Percentiles rank a stretch among this genome's conserved stretches.
Conservation (phyloP, 2,888 invertebrate species). For the Caenorhabditis doughertyi region DNA sequence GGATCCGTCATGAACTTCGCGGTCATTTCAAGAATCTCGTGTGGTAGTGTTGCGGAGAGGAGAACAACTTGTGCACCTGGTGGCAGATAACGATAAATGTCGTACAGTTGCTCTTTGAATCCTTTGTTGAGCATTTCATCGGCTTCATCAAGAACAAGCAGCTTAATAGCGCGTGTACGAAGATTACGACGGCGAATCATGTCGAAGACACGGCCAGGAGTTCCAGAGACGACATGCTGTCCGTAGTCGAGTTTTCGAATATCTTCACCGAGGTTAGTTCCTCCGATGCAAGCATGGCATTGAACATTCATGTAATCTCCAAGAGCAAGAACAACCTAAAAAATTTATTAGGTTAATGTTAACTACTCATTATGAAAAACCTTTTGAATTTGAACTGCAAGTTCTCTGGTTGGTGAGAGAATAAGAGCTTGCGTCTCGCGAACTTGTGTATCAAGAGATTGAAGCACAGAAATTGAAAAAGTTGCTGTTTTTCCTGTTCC, state of each 20-base stretch:
- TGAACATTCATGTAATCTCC: slow-evolving; percentile 99
- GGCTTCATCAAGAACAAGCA: slow-evolving; percentile 98
- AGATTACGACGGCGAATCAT: slow-evolving; percentile 92
- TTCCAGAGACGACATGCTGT: slow-evolving; percentile 97
- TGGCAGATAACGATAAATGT: slow-evolving; percentile 89
- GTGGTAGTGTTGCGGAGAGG: slow-evolving; percentile 97
- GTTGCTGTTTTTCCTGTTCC: slow-evolving; percentile 99
- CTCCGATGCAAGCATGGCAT: slow-evolving; percentile 99
- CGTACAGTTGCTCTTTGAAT: slow-evolving; percentile 99
- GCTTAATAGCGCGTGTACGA: slow-evolving; percentile 94
- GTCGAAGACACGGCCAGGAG: slow-evolving; percentile 98
- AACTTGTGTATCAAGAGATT: slow-evolving; percentile 92
- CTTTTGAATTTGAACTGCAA: slow-evolving; percentile 98
- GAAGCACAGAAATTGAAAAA: slow-evolving; percentile 96
- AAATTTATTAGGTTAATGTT: background rate
- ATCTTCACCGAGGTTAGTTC: slow-evolving; percentile 98
- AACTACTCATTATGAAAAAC: slow-evolving; percentile 83
- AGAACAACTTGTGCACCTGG: slow-evolving; percentile 87
- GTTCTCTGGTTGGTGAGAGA: slow-evolving; percentile 96
- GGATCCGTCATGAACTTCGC: slow-evolving; percentile 99
- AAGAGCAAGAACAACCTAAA: slow-evolving; percentile 91
- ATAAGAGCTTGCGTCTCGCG: slow-evolving; percentile 91
- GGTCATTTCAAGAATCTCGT: slow-evolving; percentile 99
- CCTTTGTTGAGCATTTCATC: slow-evolving; percentile 99
- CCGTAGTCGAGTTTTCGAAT: slow-evolving; percentile 98